Percentiles rank a stretch among this genome's conserved stretches.
phyloP scores from a whole-genome alignment of 1,140 invertebrate genomes.

The Diabrotica undecimpunctata region DNA sequence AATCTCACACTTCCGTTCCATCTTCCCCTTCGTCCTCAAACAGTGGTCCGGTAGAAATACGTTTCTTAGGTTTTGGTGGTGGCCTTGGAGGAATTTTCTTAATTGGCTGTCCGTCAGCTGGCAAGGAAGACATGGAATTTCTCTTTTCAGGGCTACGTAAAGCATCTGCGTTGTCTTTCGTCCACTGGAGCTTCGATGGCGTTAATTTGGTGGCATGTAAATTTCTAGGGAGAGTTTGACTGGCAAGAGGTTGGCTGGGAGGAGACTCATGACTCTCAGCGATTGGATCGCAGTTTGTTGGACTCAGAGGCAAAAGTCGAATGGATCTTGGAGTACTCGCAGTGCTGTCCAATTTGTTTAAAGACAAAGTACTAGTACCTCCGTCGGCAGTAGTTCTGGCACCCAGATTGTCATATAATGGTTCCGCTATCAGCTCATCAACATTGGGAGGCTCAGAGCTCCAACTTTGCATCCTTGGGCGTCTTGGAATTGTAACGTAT shows the following conservation, averaged over 20 bases:
- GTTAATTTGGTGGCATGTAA: conserved; percentile 38
- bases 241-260: conserved; percentile 44
- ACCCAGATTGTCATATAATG: conserved; percentile 81
- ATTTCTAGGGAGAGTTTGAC: conserved; percentile 49
- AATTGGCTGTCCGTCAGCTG: conserved; percentile 11
- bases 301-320: conserved; percentile 43
- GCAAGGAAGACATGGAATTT: conserved; percentile 32
- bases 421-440: conserved; percentile 56
- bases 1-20: conserved; percentile 74
- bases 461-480: conserved; percentile 79
- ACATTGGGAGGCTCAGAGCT: conserved; percentile 49
- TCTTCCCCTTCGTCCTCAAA: conserved; percentile 84
- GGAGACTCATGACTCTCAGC: conserved; percentile 57
- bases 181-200: conserved; percentile 35
- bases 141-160: conserved; percentile 35
- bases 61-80: conserved; percentile 76
- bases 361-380: conserved; percentile 68
- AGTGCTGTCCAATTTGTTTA: conserved; percentile 58
- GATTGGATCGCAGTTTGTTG: conserved; percentile 59
- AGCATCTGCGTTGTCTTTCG: conserved; percentile 31
- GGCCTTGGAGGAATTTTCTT: conserved; percentile 75
- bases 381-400: conserved; percentile 79
- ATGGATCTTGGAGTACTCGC: conserved; percentile 47
- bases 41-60: conserved; percentile 56
- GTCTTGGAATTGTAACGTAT: conserved; percentile 81